Percentiles rank a stretch among this genome's conserved stretches.
Evolutionary conservation across 2,888 invertebrate genomes (phyloP).

Genomic region (Hipparchia sbordonii): DNA sequence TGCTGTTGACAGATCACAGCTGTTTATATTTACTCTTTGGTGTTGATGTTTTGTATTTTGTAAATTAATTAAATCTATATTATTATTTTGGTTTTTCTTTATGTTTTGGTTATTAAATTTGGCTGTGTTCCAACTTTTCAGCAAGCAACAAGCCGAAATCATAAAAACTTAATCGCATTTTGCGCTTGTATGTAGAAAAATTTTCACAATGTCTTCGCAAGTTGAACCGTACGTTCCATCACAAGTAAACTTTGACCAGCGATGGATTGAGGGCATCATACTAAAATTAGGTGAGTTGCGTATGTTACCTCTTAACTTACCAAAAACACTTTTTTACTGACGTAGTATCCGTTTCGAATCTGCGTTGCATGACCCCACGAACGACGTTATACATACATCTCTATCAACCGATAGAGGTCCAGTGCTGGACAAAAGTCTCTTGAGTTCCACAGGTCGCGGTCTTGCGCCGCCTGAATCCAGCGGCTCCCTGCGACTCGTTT

Average conservation of each 20-base stretch:
- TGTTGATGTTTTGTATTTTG: no score
- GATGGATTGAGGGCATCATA: conserved; percentile 60
- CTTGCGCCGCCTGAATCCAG: background rate
- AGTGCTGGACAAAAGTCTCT: no score
- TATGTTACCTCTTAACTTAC: background rate
- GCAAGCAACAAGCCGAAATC: background rate
- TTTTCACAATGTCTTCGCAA: conserved; percentile 47
- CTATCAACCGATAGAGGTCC: no score
- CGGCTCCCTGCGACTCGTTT: no score
- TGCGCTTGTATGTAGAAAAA: no score
- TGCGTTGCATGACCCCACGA: background rate
- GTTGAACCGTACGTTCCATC: conserved; percentile 47
- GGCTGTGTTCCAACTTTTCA: background rate
- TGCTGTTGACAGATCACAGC: no score
- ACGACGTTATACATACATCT: no score
- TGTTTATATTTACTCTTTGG: no score
- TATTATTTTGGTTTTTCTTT: background rate
- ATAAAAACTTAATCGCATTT: background rate
- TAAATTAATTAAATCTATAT: no score
- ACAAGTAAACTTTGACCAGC: conserved; percentile 53
- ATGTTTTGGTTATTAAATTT: background rate
- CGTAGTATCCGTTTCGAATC: background rate
- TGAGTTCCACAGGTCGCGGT: background rate
- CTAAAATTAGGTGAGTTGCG: conserved; percentile 58
- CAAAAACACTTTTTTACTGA: background rate